Percentiles rank a stretch among this genome's conserved stretches.
Conservation (phyloP, 2,888 invertebrate genomes). For the Anagyrus pseudococci region DNA sequence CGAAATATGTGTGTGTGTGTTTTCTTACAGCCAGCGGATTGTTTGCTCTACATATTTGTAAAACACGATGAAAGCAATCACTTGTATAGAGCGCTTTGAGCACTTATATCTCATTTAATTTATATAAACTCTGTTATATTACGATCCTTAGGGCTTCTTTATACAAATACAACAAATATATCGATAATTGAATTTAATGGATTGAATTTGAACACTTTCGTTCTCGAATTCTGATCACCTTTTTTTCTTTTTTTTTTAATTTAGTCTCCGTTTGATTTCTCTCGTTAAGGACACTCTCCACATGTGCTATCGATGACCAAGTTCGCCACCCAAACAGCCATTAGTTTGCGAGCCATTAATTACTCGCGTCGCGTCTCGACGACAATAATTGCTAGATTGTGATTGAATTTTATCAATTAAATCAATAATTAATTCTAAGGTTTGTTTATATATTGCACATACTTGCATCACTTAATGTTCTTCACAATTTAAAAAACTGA, state of each 20-base stretch:
- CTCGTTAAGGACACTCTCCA: background rate
- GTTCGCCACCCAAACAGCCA: background rate
- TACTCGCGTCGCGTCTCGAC: background rate
- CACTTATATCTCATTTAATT: background rate
- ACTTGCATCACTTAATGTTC: background rate
- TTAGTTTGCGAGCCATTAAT: background rate
- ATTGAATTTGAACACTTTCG: conserved; percentile 14
- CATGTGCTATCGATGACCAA: background rate
- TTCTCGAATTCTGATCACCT: conserved; percentile 2
- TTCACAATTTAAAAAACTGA: background rate
- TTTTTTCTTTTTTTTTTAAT: conserved; percentile 5
- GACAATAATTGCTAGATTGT: no score
- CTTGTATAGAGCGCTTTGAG: no score
- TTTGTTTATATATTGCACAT: background rate
- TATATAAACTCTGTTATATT: conserved; percentile 6
- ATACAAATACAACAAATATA: conserved; percentile 1
- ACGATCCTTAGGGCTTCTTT: conserved; percentile 2
- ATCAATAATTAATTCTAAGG: background rate
- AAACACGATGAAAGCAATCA: no score
- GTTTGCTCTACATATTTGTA: no score
- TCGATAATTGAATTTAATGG: conserved; percentile 1
- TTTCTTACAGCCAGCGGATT: no score
- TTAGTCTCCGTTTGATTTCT: conserved; percentile 7
- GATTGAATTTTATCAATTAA: no score
- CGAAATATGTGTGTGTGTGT: no score